Evolutionary conservation across 2,888 invertebrate species (phyloP), one percentile per base, ranked within the genome.

Genomic region (Stegophylla sp.): DNA sequence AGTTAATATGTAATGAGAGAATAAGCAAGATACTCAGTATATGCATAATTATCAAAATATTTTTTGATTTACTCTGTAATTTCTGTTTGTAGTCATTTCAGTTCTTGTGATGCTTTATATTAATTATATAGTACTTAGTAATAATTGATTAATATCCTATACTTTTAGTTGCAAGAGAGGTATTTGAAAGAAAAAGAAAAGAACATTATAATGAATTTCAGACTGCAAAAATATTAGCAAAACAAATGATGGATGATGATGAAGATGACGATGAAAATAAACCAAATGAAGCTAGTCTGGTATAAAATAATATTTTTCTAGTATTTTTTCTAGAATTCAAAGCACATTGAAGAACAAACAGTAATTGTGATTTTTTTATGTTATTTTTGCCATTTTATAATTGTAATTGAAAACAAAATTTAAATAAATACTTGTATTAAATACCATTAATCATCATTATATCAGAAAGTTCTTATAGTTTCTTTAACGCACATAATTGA

Each of bases 201-300:
- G 92, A 94, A 85, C 99, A 99, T 86, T 99, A 99, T 88, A 97
- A 98, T 87, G 99, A 99, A 87, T 98, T 94, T 87, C 93, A 96
- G 87, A 97, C 97, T 0, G 92, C 98, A 10, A 94, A 96, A 87
- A 87, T 97, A 85, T 97, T 97, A 34, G 90, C 96, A 84, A 94
- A 97, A 87, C 89, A 97, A 84, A 91, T 97, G 88, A 92, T 94
- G 84, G 94, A 96, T 86, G 97, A 97, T 82, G 93, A 94, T 43
- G 95, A 94, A 1, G 94, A 94, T 0, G 94, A 93, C 1, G 89
- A 89, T 0, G 88, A 87, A 1, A 87, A 87, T 20, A 86, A 85
- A 15, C 84, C 84, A 64, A 83, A 82, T 10, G 84, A 84, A 20
- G 79, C 63, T 67, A 56, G 51, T 67, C 10, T 45, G 15, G 67